Conservation (phyloP, 2,113 vertebrate species). For the Brachypteracias leptosomus region DNA sequence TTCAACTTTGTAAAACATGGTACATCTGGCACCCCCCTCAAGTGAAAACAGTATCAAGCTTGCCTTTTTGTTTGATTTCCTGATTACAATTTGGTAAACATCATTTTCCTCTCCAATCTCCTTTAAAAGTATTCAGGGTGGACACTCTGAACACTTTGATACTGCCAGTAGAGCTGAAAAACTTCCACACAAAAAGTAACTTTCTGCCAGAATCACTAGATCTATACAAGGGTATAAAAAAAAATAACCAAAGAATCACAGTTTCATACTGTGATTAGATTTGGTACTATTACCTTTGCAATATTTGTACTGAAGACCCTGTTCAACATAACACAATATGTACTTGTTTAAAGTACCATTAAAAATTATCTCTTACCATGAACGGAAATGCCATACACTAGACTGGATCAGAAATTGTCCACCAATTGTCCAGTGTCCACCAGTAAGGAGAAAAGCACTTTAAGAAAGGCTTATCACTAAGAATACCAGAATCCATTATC, state of each 20-base stretch:
- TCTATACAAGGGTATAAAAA: background rate
- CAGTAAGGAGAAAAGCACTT: background rate
- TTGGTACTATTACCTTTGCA: background rate
- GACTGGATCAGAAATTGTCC: background rate
- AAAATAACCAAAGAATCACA: background rate
- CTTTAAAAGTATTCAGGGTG: background rate
- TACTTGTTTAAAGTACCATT: background rate
- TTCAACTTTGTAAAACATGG: background rate
- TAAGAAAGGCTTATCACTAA: background rate
- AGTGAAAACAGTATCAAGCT: background rate
- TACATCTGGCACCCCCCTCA: background rate
- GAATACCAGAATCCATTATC: background rate
- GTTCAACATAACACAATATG: background rate
- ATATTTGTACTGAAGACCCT: background rate
- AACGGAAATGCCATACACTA: background rate
- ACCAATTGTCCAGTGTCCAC: no score
- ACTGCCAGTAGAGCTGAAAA: background rate
- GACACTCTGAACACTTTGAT: background rate
- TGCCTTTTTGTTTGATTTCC: background rate
- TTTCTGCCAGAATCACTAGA: background rate
- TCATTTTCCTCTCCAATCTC: background rate
- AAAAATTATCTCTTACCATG: background rate
- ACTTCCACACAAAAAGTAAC: background rate
- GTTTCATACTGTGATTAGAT: fast-evolving
- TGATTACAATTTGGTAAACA: background rate